These are phyloP conservation scores for Zoanthus gigantus DNA, from an alignment of 92 coral and sea anemone species.

Conservation along the genomic window DNA sequence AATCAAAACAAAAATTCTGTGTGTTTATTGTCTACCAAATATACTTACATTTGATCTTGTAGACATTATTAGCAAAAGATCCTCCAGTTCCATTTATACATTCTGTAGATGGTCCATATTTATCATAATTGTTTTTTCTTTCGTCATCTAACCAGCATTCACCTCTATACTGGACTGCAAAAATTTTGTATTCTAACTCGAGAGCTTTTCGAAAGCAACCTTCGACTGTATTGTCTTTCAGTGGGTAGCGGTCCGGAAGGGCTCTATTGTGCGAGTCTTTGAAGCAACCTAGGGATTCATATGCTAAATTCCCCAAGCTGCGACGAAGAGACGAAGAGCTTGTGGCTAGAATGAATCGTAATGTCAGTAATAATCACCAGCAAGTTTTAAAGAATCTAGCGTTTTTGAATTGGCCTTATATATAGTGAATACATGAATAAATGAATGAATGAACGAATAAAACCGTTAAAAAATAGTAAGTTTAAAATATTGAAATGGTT, in stretches of 20 bases:
- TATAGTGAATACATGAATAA: too few species aligned
- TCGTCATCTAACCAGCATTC: not conserved
- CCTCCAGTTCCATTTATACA: not conserved
- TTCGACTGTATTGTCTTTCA: not conserved
- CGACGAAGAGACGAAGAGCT: too few species aligned
- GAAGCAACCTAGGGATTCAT: not conserved
- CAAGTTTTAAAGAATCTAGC: too few species aligned
- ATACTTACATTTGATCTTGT: constrained; percentile 8
- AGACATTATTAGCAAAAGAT: not conserved
- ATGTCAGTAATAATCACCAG: too few species aligned
- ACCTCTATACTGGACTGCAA: not conserved
- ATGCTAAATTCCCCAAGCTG: not conserved
- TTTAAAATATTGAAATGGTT: too few species aligned
- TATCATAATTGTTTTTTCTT: not conserved
- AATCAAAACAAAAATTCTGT: not conserved
- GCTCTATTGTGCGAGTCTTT: not conserved
- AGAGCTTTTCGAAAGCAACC: not conserved
- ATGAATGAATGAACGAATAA: too few species aligned
- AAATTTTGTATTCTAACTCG: not conserved
- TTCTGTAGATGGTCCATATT: not conserved
- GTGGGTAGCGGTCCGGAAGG: not conserved
- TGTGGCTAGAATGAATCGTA: too few species aligned
- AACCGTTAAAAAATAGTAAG: too few species aligned
- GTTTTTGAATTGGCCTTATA: too few species aligned
- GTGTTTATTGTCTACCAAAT: not conserved